Conservation (phyloP, 2,113 vertebrate species). For the Pterophyllum scalare region DNA sequence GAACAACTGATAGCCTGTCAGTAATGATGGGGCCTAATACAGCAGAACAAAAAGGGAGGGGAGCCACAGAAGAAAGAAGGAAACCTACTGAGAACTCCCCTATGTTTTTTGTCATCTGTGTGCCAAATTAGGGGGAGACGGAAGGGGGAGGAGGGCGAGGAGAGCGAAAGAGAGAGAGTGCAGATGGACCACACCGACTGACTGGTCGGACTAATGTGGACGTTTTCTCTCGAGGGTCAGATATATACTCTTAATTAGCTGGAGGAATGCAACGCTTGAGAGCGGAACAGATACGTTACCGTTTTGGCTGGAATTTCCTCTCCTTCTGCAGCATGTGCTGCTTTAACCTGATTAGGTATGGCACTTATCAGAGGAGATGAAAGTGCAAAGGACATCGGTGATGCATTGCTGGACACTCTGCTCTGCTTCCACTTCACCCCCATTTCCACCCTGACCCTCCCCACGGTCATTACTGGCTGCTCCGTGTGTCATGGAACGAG, state of each 20-base stretch:
- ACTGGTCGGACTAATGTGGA: slow-evolving; percentile 78
- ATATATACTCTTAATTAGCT: slow-evolving; percentile 86
- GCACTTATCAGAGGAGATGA: slow-evolving; percentile 84
- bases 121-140: slow-evolving; percentile 73
- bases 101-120: slow-evolving; percentile 79
- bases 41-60: slow-evolving; percentile 53
- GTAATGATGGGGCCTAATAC: slow-evolving; percentile 71
- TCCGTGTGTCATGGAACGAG: slow-evolving; percentile 25
- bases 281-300: slow-evolving; percentile 85
- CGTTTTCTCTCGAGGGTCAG: slow-evolving; percentile 82
- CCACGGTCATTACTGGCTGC: slow-evolving; percentile 50
- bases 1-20: slow-evolving; percentile 73
- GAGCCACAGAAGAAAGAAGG: slow-evolving; percentile 56
- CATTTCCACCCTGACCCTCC: slow-evolving; percentile 43
- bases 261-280: slow-evolving; percentile 83
- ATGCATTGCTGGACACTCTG: slow-evolving; percentile 72
- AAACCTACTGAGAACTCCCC: slow-evolving; percentile 68
- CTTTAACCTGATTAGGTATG: slow-evolving; percentile 86
- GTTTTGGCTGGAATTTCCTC: slow-evolving; percentile 83
- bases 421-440: slow-evolving; percentile 52
- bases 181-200: slow-evolving; percentile 82
- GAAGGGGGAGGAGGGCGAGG: slow-evolving; percentile 3
- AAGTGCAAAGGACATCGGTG: slow-evolving; percentile 72
- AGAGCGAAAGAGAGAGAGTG: slow-evolving; percentile 64
- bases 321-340: slow-evolving; percentile 77